phyloP scores from a whole-genome alignment of 1,140 invertebrate species.

The Tenebrio molitor region DNA sequence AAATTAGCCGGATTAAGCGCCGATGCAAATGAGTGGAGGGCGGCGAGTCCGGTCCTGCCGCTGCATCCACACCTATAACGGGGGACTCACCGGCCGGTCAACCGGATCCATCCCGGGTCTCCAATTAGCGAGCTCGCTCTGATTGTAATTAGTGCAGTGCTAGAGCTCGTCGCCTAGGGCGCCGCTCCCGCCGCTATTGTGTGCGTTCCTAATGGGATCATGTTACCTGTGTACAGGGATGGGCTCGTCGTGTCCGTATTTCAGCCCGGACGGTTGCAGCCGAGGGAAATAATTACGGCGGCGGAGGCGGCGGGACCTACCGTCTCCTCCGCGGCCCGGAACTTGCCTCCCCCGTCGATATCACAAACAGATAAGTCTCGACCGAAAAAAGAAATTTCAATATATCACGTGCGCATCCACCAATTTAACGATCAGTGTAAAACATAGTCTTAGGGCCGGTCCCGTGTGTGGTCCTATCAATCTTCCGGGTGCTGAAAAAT shows the following conservation, averaged over 20 bases:
- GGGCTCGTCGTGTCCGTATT: conserved; percentile 27
- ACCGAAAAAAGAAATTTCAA: conserved; percentile 23
- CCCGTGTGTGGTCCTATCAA: not conserved
- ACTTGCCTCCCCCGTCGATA: not conserved
- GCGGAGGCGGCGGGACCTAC: not conserved
- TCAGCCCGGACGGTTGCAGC: conserved; percentile 18
- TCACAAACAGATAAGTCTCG: conserved; percentile 19
- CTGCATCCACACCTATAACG: conserved; percentile 34
- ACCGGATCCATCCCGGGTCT: conserved; percentile 42
- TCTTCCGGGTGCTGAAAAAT: not conserved
- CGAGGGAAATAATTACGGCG: conserved; percentile 23
- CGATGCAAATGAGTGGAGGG: conserved; percentile 22
- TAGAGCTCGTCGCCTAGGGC: conserved; percentile 42
- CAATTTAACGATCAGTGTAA: conserved; percentile 34
- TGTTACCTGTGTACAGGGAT: conserved; percentile 44
- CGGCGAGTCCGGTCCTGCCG: not conserved
- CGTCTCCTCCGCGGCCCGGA: not conserved
- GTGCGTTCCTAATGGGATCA: conserved; percentile 45
- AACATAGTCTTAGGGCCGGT: conserved; percentile 1
- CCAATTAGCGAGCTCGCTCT: conserved; percentile 49
- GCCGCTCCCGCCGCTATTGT: conserved; percentile 41
- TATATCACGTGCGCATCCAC: conserved; percentile 35
- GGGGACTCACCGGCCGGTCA: conserved; percentile 15
- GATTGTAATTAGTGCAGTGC: conserved; percentile 50
- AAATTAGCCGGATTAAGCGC: conserved; percentile 35